Evolutionary conservation across 2,888 invertebrate genomes (phyloP), one percentile per base, ranked within the genome.

Genomic region (Thera britannica): DNA sequence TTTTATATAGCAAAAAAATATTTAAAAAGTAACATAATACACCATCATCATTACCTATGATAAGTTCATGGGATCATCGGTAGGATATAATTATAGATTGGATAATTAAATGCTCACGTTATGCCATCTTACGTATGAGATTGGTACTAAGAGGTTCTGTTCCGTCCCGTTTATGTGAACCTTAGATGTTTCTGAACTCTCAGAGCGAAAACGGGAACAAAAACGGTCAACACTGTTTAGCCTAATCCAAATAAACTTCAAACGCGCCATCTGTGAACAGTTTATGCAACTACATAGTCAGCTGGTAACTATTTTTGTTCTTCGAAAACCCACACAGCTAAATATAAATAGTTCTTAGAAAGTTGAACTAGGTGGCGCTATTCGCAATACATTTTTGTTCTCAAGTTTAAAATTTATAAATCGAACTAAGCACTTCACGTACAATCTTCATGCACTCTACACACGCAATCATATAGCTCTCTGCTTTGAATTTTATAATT

Each of bases 341-440:
- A 1, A 38, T 4, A 6, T 11, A 52, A 9, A 38, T 23, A 56
- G 41, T 41, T 61, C 56, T 51, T 44, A 51, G 8, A 44, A 12
- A 3, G 44, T 23, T n/a, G 2, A n/a, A 41, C 49, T 55, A 68
- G 68, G 35, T 68, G 68, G 68, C 65, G 55, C 62, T 38, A 38
- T 46, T 8, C 6, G 44, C 9, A 1, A 41, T 41, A 41, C 41
- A 41, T 1, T 41, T 41, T 41, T 41, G 41, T 7, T 41, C 41
- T 7, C 41, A 23, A 23, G 23, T 23, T 23, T 23, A 23, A 23
- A 23, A 23, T n/a, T n/a, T n/a, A 23, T 23, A 23, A 23, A 23
- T 23, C 23, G 23, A 23, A 23, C 23, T 23, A 23, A 23, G 23
- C 23, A 23, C 23, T 23, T 23, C n/a, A n/a, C n/a, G n/a, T n/a